Conservation (phyloP, 1,140 invertebrate species). For the Tetramorium alpestre region DNA sequence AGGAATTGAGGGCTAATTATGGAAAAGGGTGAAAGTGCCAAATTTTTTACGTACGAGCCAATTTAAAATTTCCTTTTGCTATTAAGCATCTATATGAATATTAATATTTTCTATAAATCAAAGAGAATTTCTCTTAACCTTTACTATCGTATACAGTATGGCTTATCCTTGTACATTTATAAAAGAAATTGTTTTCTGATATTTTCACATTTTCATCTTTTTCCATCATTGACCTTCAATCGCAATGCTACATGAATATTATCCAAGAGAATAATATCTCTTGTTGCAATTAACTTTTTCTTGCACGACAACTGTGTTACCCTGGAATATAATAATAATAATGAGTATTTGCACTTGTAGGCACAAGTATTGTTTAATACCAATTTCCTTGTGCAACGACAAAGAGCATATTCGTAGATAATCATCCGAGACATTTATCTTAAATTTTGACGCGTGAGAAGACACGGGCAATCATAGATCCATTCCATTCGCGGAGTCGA, state of each 20-base stretch:
- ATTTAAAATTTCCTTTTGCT: no score
- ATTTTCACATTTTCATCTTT: no score
- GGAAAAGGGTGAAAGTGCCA: no score
- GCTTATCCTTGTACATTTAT: no score
- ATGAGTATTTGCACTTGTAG: background rate
- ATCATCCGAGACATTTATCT: background rate
- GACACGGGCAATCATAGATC: background rate
- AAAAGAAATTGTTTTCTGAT: no score
- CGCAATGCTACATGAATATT: conserved; percentile 1
- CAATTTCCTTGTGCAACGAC: conserved; percentile 1
- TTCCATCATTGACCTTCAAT: no score
- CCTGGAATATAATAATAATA: background rate
- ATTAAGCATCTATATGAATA: no score
- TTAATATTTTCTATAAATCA: no score
- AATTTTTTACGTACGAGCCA: no score
- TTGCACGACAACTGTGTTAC: background rate
- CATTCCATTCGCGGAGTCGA: background rate
- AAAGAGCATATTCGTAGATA: background rate
- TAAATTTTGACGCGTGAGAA: background rate
- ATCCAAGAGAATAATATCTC: no score
- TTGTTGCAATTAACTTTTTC: background rate
- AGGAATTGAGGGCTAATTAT: background rate
- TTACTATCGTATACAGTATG: no score
- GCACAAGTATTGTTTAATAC: background rate
- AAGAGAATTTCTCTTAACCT: no score